A percentile compares a stretch with the other conserved stretches of the same genome.
These are phyloP conservation scores for Xyrauchen texanus DNA, from an alignment of 2,113 vertebrate genomes.

Conservation along the genomic window DNA sequence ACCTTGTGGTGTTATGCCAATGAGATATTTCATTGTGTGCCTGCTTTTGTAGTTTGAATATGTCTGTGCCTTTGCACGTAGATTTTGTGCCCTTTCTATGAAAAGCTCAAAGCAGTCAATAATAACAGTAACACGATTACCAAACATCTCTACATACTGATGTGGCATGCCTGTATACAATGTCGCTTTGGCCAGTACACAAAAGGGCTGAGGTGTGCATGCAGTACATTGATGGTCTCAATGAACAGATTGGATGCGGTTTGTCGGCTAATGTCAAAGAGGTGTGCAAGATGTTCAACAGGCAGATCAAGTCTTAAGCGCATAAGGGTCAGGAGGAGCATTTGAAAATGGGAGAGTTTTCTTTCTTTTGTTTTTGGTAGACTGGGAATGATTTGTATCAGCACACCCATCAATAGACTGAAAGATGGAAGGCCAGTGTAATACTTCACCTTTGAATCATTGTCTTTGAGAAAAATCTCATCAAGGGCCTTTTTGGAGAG, in stretches of 20 bases:
- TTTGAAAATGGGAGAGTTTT: too few relatives aligned
- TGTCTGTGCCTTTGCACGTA: too few relatives aligned
- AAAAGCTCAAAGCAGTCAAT: slow-evolving; percentile 1
- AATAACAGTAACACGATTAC: background rate
- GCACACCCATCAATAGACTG: background rate
- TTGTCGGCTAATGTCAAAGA: too few relatives aligned
- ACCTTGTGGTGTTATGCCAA: too few relatives aligned
- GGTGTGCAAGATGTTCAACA: too few relatives aligned
- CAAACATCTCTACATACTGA: too few relatives aligned
- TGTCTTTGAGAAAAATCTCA: slow-evolving; percentile 1
- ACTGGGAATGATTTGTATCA: background rate
- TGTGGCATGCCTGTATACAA: slow-evolving; percentile 2
- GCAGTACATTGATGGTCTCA: slow-evolving; percentile 3
- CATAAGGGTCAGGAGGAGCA: slow-evolving; percentile 5
- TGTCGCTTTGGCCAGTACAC: background rate
- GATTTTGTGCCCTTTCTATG: too few relatives aligned
- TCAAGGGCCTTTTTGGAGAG: too few relatives aligned
- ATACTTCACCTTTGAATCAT: slow-evolving; percentile 3
- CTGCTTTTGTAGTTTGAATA: too few relatives aligned
- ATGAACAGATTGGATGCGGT: slow-evolving; percentile 3
- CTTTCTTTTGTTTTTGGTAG: slow-evolving; percentile 4
- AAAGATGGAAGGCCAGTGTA: slow-evolving; percentile 7
- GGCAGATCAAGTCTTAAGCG: too few relatives aligned
- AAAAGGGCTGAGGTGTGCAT: slow-evolving; percentile 1
- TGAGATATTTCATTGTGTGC: too few relatives aligned